A percentile compares a stretch with the other conserved stretches of the same genome.
These are phyloP conservation scores for Hemitrygon akajei DNA, from an alignment of 2,797 vertebrate species.

Conservation along the genomic window DNA sequence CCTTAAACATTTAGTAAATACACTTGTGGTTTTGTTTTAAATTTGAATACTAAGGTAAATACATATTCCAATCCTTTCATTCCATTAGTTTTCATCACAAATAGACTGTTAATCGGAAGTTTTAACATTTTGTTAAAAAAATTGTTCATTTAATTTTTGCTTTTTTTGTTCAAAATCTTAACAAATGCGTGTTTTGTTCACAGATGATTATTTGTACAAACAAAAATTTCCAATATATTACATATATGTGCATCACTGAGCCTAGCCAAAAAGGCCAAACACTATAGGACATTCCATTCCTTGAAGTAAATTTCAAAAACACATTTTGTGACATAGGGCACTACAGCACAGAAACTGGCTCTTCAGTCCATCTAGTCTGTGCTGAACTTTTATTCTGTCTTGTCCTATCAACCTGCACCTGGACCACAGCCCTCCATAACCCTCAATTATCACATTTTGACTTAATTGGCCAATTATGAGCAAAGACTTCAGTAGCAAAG, in stretches of 20 bases:
- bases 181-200: background rate
- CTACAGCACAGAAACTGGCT: too few relatives aligned
- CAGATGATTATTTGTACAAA: background rate
- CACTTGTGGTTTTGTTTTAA: background rate
- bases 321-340: background rate
- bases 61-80: background rate
- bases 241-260: background rate
- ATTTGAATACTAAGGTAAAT: conserved; percentile 7
- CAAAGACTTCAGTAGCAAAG: background rate
- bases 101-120: background rate
- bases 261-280: background rate
- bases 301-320: conserved; percentile 2
- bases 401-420: too few relatives aligned
- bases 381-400: too few relatives aligned
- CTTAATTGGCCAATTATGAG: background rate
- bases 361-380: too few relatives aligned
- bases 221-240: background rate
- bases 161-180: background rate
- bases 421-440: too few relatives aligned
- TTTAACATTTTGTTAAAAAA: background rate
- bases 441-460: too few relatives aligned
- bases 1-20: background rate
- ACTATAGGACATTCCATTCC: background rate
- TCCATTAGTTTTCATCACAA: background rate
- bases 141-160: background rate